phyloP scores from a whole-genome alignment of 2,797 vertebrate genomes.

The Sparus aurata region DNA sequence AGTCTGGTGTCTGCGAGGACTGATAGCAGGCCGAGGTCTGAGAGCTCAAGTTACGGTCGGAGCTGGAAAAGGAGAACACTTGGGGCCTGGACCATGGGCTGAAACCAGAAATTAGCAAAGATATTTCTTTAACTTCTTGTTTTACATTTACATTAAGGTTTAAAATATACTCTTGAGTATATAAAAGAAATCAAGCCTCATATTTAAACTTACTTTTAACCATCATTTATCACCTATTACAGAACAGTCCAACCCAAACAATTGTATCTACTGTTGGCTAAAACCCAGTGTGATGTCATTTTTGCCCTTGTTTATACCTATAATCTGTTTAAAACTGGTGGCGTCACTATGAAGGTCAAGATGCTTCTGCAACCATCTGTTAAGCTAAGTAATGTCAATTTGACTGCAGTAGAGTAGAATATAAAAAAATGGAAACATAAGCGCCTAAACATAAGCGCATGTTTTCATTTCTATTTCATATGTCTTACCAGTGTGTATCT shows the following conservation, averaged over 20 bases:
- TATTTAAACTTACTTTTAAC: background rate
- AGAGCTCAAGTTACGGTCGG: constrained; percentile 18
- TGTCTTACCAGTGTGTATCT: constrained; percentile 63
- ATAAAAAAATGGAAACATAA: background rate
- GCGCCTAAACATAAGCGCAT: background rate
- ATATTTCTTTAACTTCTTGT: background rate
- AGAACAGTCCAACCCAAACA: background rate
- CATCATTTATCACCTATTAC: background rate
- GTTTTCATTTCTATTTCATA: background rate
- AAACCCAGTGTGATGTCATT: background rate
- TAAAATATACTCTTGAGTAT: background rate
- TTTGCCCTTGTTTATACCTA: background rate
- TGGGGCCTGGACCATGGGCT: constrained; percentile 40
- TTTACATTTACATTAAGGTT: constrained; percentile 9
- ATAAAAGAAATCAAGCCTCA: background rate
- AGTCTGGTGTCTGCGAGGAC: constrained; percentile 34
- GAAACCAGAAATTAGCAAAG: constrained; percentile 28
- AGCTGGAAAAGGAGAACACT: constrained; percentile 20
- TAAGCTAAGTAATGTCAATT: background rate
- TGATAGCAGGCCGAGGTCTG: constrained; percentile 37
- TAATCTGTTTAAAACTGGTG: background rate
- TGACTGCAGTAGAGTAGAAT: background rate
- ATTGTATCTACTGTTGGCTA: background rate
- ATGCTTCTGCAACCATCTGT: background rate
- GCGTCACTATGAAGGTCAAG: constrained; percentile 6